phyloP scores from a whole-genome alignment of 2,113 vertebrate species.

The Corythaixoides concolor region DNA sequence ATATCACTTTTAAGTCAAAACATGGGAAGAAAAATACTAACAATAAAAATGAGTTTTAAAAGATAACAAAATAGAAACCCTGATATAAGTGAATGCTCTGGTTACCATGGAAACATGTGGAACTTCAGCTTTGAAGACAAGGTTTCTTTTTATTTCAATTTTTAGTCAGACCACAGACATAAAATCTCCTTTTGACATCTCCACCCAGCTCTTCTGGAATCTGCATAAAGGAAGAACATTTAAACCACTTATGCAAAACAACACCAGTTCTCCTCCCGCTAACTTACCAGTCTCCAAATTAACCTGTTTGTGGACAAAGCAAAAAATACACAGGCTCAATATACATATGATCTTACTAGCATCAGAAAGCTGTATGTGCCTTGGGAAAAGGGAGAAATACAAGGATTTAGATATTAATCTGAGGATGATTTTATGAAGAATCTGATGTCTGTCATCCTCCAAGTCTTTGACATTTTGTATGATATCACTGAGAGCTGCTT shows the following conservation, averaged over 20 bases:
- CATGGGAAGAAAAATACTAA: neutral
- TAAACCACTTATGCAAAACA: neutral
- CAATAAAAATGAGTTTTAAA: neutral
- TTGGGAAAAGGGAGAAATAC: neutral
- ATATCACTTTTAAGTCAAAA: neutral
- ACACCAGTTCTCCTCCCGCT: neutral
- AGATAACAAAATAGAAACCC: neutral
- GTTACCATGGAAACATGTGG: constrained; percentile 25
- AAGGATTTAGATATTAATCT: neutral
- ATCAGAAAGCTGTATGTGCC: neutral
- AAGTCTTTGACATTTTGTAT: neutral
- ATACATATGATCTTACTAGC: neutral
- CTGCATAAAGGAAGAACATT: neutral
- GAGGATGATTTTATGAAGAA: neutral
- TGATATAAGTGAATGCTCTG: neutral
- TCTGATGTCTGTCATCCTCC: neutral
- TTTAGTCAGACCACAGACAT: neutral
- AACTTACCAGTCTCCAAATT: neutral
- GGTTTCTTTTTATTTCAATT: neutral
- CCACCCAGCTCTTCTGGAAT: neutral
- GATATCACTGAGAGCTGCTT: neutral
- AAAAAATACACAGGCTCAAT: neutral
- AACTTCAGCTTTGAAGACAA: neutral
- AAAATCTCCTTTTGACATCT: neutral
- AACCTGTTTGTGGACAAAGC: neutral